Conservation (phyloP, 2,888 invertebrate species). For the Anticlea derivata region DNA sequence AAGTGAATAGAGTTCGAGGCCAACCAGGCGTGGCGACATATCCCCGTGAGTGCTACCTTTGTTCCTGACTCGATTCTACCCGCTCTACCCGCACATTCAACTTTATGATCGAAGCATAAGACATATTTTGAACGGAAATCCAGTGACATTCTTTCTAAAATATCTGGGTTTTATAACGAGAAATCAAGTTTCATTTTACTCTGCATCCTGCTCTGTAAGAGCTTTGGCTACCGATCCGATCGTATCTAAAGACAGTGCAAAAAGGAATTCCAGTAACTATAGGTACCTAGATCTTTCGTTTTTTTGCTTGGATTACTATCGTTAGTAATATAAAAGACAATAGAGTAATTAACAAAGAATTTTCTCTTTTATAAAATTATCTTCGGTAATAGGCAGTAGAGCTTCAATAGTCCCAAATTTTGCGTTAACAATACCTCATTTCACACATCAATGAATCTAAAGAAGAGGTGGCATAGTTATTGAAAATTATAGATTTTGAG, state of each 20-base stretch:
- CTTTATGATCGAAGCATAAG: conserved; percentile 29
- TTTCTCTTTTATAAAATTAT: no score
- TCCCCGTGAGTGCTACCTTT: conserved; percentile 40
- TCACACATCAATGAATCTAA: not conserved
- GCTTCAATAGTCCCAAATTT: not conserved
- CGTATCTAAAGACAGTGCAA: no score
- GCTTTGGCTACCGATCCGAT: no score
- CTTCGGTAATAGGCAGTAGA: no score
- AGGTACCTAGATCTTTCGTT: no score
- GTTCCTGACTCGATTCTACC: conserved; percentile 38
- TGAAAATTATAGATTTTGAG: no score
- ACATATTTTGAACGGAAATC: conserved; percentile 32
- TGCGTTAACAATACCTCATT: conserved; percentile 4
- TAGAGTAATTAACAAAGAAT: no score
- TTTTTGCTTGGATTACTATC: not conserved
- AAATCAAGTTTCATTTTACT: conserved; percentile 15
- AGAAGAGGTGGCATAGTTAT: not conserved
- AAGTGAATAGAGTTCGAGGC: conserved; percentile 34
- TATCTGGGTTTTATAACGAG: conserved; percentile 16
- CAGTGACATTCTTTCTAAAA: conserved; percentile 23
- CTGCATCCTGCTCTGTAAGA: not conserved
- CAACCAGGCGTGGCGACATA: conserved; percentile 42
- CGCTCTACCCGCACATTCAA: conserved; percentile 30
- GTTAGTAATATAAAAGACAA: no score
- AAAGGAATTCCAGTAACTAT: no score